Conservation (phyloP, 2,113 vertebrate genomes). For the Dermatemys mawii region DNA sequence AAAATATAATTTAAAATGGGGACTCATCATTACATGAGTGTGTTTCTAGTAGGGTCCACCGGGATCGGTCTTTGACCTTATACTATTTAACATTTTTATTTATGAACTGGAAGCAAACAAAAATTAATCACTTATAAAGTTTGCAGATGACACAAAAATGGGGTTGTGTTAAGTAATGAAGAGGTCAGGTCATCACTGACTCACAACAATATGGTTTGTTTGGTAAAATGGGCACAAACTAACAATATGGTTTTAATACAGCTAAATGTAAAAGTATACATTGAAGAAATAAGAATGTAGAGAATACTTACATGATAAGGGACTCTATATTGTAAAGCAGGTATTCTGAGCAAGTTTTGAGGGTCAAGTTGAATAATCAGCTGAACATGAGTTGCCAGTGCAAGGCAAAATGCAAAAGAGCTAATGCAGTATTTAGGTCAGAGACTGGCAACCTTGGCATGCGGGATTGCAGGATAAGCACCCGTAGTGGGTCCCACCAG, state of each 20-base stretch:
- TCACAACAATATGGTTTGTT: not conserved
- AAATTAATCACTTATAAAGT: not conserved
- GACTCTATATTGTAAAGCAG: not conserved
- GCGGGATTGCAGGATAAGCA: too few species aligned
- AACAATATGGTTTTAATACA: not conserved
- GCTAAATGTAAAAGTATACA: not conserved
- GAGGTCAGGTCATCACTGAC: not conserved
- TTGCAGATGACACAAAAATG: not conserved
- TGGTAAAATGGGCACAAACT: too few species aligned
- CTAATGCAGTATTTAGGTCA: not conserved
- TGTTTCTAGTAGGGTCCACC: not conserved
- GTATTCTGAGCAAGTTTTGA: not conserved
- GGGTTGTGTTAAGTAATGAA: not conserved
- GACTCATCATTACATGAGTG: not conserved
- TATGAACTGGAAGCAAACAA: not conserved
- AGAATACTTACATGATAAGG: not conserved
- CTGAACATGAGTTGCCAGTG: not conserved
- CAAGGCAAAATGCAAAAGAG: not conserved
- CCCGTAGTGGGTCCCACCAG: too few species aligned
- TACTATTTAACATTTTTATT: not conserved
- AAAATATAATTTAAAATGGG: not conserved
- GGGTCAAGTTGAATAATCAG: not conserved
- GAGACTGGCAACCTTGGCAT: too few species aligned
- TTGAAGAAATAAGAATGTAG: not conserved
- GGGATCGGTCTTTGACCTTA: not conserved